Percentiles rank a stretch among this genome's conserved stretches.
Conservation (phyloP, 2,113 vertebrate genomes). For the Mesitornis unicolor region DNA sequence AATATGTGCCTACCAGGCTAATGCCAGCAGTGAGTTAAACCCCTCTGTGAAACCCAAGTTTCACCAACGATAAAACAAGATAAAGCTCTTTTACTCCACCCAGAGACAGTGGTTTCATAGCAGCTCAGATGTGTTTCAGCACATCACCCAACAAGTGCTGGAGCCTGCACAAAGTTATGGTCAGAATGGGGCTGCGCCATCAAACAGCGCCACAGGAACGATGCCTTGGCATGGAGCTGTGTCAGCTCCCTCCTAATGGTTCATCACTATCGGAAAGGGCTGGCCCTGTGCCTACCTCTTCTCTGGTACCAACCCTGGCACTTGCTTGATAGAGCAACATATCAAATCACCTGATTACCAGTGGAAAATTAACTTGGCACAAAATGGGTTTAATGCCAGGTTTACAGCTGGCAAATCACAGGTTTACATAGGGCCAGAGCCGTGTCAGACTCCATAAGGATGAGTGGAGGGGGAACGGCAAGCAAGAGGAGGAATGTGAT, state of each 20-base stretch:
- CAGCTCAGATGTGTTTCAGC: neutral
- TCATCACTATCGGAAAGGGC: neutral
- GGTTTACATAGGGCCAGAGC: neutral
- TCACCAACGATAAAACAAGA: neutral
- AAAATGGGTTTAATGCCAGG: neutral
- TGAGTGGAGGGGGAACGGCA: neutral
- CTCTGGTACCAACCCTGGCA: neutral
- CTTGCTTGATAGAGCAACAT: neutral
- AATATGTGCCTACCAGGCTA: fast-evolving
- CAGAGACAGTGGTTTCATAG: neutral
- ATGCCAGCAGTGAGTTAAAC: neutral
- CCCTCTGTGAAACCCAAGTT: neutral
- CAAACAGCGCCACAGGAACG: neutral
- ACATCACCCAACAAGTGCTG: neutral
- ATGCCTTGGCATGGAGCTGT: neutral
- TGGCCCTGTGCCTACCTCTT: neutral
- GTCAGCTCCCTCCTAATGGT: neutral
- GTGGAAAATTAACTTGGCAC: neutral
- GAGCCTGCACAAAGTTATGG: neutral
- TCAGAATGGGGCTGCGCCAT: neutral
- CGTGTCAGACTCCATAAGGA: neutral
- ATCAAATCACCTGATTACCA: neutral
- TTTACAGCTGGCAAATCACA: neutral
- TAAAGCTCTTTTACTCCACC: neutral
- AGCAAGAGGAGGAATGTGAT: neutral